These are phyloP conservation scores for Papilio demoleus DNA, from an alignment of 2,888 invertebrate genomes.

Conservation along the genomic window DNA sequence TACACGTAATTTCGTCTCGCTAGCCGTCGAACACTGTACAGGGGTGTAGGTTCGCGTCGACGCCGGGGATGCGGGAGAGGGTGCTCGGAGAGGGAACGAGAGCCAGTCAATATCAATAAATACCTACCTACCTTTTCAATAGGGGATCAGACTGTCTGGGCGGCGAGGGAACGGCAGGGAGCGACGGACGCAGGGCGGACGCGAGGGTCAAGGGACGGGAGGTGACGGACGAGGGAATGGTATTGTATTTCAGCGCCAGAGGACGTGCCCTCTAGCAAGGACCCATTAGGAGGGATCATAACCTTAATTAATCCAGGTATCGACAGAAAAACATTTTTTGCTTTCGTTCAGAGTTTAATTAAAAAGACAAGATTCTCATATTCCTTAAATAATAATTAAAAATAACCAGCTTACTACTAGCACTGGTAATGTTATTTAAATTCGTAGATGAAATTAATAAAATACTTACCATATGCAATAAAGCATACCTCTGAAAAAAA, in stretches of 20 bases:
- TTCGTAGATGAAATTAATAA: not conserved
- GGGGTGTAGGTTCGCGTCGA: constrained; percentile 43
- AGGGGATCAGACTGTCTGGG: constrained; percentile 68
- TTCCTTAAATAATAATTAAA: not conserved
- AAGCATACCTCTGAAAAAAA: not conserved
- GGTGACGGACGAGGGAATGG: not conserved
- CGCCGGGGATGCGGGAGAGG: constrained; percentile 39
- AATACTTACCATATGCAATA: not conserved
- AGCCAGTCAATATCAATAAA: constrained; percentile 72
- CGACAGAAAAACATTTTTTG: constrained; percentile 11
- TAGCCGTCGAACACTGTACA: constrained; percentile 9
- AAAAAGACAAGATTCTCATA: not conserved
- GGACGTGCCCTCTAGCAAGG: constrained; percentile 6
- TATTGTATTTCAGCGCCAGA: constrained; percentile 2
- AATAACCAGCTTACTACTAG: not conserved
- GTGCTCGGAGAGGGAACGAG: constrained; percentile 47
- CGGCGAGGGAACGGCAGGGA: constrained; percentile 43
- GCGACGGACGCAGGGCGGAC: not conserved
- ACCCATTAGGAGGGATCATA: constrained; percentile 1
- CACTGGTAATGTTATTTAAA: not conserved
- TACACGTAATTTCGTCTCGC: constrained; percentile 1
- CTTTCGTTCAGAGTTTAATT: not conserved
- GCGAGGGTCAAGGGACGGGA: too few relatives aligned
- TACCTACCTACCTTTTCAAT: constrained; percentile 51
- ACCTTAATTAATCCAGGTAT: constrained; percentile 43